Evolutionary conservation across 1,140 invertebrate genomes (phyloP), one percentile per base, ranked within the genome.

Genomic region (Drosophila orosa): DNA sequence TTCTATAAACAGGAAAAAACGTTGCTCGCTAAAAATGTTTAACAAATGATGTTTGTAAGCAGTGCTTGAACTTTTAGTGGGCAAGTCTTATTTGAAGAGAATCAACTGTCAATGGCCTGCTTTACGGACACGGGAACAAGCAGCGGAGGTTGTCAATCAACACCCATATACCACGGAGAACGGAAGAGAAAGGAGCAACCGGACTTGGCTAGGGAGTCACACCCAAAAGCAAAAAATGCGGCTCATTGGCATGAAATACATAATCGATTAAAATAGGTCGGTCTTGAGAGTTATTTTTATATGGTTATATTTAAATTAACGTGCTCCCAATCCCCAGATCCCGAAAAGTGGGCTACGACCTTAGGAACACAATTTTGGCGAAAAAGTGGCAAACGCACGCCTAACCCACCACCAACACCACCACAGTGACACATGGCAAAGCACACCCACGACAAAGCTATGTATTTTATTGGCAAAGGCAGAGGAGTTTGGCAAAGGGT

Each of bases 391-490:
- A 74, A 67, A 68, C 45, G 44, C 67, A 74, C 59, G 19, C 13
- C 19, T n/a, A 22, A 22, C 50, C 29, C 48, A 52, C 48, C 29
- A 22, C 48, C 4, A 57, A 19, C 48, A 52, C 48, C 29, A 22
- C 48, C 4, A 57, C 24, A 44, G 12, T 10, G 12, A 19, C 24
- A 57, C 24, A 57, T 19, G 15, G 42, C 62, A 68, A 33, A 42
- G 35, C 50, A 65, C 74, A 60, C 76, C 62, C 76, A 84, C 25
- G 25, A 29, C n/a, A 48, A 66, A 83, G 74, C 72, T 50, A 68
- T n/a, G n/a, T 71, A 72, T 83, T 76, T 72, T 76, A 83, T 83
- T 83, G 75, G 71, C 75, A 75, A 72, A 61, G 71, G 13, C 19
- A 39, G 24, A 24, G 19, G 22, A 8, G 27, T 27, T 7, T 12